Evolutionary conservation across 92 coral and sea anemone genomes (phyloP).

Genomic region (Palythoa caribaeorum): DNA sequence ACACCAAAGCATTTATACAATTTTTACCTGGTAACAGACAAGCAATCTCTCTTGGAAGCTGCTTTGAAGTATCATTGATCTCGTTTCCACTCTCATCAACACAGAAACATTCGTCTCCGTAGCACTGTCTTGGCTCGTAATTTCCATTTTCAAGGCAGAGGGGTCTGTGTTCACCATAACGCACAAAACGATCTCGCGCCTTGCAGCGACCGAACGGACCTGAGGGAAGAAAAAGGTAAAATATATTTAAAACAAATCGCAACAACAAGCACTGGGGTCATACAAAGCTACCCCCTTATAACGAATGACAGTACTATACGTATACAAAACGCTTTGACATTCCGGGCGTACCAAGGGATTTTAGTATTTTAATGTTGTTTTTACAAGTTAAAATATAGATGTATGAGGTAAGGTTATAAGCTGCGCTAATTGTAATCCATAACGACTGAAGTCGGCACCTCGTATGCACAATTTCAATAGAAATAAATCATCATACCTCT

Average conservation of each 20-base stretch:
- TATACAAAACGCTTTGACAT: no score
- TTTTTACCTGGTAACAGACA: slow-evolving; percentile 29
- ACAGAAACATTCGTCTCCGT: slow-evolving; percentile 78
- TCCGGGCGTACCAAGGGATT: no score
- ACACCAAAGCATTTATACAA: neutral
- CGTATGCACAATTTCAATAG: neutral
- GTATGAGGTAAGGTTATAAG: no score
- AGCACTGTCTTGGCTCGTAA: slow-evolving; percentile 83
- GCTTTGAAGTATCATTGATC: slow-evolving; percentile 36
- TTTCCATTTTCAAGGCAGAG: slow-evolving; percentile 78
- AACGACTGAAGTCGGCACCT: neutral
- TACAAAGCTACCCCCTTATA: no score
- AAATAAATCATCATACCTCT: slow-evolving; percentile 54
- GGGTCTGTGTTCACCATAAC: slow-evolving; percentile 41
- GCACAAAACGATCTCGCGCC: no score
- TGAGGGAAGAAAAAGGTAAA: neutral
- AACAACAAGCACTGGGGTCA: no score
- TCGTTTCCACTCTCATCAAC: slow-evolving; percentile 76
- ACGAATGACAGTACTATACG: no score
- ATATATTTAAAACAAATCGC: neutral
- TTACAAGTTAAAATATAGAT: no score
- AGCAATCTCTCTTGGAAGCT: slow-evolving; percentile 28
- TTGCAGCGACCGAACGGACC: slow-evolving; percentile 11
- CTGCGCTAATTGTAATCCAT: neutral
- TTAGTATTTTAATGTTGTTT: no score